Percentiles rank a stretch among this genome's conserved stretches.
These are phyloP conservation scores for Cheilosia vernalis DNA, from an alignment of 2,888 invertebrate species.

Conservation along the genomic window DNA sequence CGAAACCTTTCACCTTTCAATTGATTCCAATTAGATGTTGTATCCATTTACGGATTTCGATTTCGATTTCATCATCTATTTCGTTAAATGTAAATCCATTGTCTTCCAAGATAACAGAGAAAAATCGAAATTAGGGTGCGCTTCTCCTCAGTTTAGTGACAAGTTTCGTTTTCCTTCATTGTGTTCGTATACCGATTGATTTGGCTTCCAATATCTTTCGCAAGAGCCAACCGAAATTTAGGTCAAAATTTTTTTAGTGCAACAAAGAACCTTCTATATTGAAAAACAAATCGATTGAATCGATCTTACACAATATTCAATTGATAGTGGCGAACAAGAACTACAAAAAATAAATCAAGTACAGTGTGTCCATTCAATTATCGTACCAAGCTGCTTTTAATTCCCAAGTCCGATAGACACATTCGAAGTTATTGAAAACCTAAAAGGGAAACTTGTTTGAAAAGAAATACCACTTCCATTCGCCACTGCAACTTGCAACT, in stretches of 20 bases:
- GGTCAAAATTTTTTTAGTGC: constrained; percentile 20
- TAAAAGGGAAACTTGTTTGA: no score
- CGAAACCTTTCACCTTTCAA: constrained; percentile 24
- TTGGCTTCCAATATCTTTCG: constrained; percentile 34
- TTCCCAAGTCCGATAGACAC: neutral
- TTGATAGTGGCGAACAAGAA: neutral
- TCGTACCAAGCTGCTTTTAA: neutral
- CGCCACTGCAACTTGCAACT: no score
- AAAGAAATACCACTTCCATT: no score
- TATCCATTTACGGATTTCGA: neutral
- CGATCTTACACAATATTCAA: constrained; percentile 22
- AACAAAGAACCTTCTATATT: constrained; percentile 14
- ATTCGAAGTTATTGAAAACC: neutral
- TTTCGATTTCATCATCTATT: constrained; percentile 25
- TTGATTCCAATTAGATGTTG: constrained; percentile 33
- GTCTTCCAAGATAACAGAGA: neutral
- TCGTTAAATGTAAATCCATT: constrained; percentile 22
- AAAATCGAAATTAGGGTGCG: neutral
- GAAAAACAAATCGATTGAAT: constrained; percentile 14
- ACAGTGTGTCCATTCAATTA: constrained; percentile 14
- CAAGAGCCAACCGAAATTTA: constrained; percentile 29
- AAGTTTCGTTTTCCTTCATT: neutral
- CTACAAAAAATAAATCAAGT: neutral
- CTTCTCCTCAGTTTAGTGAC: neutral
- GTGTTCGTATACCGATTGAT: constrained; percentile 29